Conservation (phyloP, 2,888 invertebrate genomes). For the Exocentrus adspersus region DNA sequence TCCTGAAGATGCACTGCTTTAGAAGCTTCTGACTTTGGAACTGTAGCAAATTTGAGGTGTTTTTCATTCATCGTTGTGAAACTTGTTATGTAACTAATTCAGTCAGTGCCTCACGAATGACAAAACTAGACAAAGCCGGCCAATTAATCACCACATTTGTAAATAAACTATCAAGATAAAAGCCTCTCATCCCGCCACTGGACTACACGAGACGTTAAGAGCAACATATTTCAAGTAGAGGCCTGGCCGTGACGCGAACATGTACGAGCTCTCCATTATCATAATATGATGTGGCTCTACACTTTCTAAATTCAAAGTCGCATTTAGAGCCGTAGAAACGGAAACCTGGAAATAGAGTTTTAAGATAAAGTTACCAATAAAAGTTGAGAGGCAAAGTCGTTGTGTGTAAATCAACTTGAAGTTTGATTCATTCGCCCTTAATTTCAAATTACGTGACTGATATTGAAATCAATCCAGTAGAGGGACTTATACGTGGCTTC, state of each 20-base stretch:
- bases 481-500: too few relatives aligned
- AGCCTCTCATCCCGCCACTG: not conserved
- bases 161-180: not conserved
- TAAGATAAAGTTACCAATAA: slow-evolving; percentile 1
- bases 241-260: slow-evolving; percentile 20
- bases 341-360: slow-evolving; percentile 7
- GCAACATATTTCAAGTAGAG: slow-evolving; percentile 9
- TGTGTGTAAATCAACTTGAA: too few relatives aligned
- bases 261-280: slow-evolving; percentile 17
- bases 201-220: not conserved
- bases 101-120: too few relatives aligned
- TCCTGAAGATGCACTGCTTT: too few relatives aligned
- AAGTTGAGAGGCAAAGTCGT: not conserved
- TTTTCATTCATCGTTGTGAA: too few relatives aligned
- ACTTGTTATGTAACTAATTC: too few relatives aligned
- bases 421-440: too few relatives aligned
- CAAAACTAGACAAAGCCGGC: not conserved
- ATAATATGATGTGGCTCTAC: slow-evolving; percentile 19
- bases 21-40: too few relatives aligned
- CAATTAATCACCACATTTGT: not conserved
- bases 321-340: not conserved
- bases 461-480: too few relatives aligned
- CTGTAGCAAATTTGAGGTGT: too few relatives aligned
- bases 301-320: slow-evolving; percentile 29
- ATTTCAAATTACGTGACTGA: too few relatives aligned